Percentiles rank a stretch among this genome's conserved stretches.
Conservation (phyloP, 2,797 vertebrate species). For the Denticeps clupeoides region DNA sequence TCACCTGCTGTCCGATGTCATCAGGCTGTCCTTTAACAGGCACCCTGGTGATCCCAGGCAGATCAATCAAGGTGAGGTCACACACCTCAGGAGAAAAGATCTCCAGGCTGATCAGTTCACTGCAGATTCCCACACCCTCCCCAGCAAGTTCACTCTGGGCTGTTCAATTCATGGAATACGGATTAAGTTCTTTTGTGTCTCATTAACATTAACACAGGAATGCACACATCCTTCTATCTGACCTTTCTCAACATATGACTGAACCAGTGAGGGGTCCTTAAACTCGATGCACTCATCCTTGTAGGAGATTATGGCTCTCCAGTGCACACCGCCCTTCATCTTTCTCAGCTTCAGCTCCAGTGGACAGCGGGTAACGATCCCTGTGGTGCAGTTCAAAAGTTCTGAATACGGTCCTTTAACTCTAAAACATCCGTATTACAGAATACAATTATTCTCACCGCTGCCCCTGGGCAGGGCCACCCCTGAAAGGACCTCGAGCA, state of each 20-base stretch:
- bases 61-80: conserved; percentile 80
- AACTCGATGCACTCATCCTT: neutral
- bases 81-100: conserved; percentile 66
- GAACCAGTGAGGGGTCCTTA: conserved; percentile 15
- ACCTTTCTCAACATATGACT: conserved; percentile 11
- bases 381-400: no score
- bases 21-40: conserved; percentile 67
- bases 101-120: conserved; percentile 70
- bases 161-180: no score
- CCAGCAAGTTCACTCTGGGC: conserved; percentile 53
- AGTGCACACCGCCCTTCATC: conserved; percentile 9
- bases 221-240: neutral
- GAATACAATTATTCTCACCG: conserved; percentile 9
- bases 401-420: no score
- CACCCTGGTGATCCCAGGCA: conserved; percentile 76
- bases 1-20: conserved; percentile 70
- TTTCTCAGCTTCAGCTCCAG: conserved; percentile 29
- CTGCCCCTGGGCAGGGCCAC: conserved; percentile 49
- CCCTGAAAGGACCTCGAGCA: conserved; percentile 65
- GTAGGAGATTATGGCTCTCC: conserved; percentile 17
- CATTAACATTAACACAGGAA: no score
- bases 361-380: conserved; percentile 34
- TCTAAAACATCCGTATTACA: no score
- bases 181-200: no score
- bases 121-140: conserved; percentile 54